Evolutionary conservation across 2,113 vertebrate species (phyloP).

Genomic region (Salvator merianae): DNA sequence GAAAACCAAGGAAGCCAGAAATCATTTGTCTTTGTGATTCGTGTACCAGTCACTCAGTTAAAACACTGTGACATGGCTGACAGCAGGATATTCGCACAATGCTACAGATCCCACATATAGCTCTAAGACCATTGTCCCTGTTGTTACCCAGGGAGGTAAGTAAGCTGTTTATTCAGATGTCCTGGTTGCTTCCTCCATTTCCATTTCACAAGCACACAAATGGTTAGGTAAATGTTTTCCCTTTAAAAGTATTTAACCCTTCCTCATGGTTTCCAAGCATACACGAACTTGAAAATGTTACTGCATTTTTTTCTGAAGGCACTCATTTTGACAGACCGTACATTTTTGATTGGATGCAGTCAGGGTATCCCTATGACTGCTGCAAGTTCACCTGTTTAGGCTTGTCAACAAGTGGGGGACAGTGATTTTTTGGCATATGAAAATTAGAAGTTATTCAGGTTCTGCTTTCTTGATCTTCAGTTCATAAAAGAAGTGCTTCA

Average conservation of each 20-base stretch:
- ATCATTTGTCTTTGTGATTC: background rate
- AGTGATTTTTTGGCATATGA: too few relatives aligned
- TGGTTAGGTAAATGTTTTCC: background rate
- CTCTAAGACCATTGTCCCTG: fast-evolving
- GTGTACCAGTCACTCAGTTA: background rate
- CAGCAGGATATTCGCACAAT: background rate
- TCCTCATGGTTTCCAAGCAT: background rate
- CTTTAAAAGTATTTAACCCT: too few relatives aligned
- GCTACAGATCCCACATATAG: fast-evolving
- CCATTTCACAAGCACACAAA: background rate
- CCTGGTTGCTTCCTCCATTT: background rate
- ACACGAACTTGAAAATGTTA: background rate
- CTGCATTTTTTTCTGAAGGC: background rate
- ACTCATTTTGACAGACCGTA: background rate
- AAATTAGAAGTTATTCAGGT: too few relatives aligned
- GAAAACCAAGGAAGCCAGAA: background rate
- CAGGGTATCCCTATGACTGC: background rate
- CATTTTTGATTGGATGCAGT: background rate
- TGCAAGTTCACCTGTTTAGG: background rate
- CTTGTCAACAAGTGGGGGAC: too few relatives aligned
- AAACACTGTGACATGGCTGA: background rate
- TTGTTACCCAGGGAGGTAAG: fast-evolving
- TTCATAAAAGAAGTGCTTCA: too few relatives aligned
- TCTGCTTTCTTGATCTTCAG: too few relatives aligned
- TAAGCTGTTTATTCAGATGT: fast-evolving